Conservation (phyloP, 1,140 invertebrate genomes). For the Drosophila miranda region DNA sequence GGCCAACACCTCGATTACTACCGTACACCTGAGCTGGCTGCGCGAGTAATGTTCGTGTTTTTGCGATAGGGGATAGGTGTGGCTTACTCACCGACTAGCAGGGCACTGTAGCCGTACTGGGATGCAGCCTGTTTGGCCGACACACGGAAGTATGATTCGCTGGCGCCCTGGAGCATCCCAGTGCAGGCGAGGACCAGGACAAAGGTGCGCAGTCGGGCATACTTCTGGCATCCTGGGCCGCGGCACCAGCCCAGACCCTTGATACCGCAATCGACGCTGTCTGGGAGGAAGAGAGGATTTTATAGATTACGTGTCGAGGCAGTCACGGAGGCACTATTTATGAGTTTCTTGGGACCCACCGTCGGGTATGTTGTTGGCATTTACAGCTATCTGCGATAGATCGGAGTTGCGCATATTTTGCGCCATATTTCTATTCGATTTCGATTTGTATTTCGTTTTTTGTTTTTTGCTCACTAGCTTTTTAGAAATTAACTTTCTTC, state of each 20-base stretch:
- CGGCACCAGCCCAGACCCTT: slow-evolving; percentile 83
- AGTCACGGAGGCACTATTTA: no score
- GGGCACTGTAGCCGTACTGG: slow-evolving; percentile 83
- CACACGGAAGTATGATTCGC: slow-evolving; percentile 84
- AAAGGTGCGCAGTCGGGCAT: slow-evolving; percentile 84
- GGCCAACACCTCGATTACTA: slow-evolving; percentile 46
- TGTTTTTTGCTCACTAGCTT: slow-evolving; percentile 20
- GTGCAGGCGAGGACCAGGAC: slow-evolving; percentile 83
- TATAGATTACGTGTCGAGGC: not conserved
- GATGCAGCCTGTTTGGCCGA: slow-evolving; percentile 84
- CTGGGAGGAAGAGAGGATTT: slow-evolving; percentile 38
- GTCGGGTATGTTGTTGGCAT: slow-evolving; percentile 74
- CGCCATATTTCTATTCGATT: slow-evolving; percentile 56
- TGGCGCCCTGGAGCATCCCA: slow-evolving; percentile 84
- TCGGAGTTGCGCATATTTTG: slow-evolving; percentile 66
- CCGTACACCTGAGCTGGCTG: not conserved
- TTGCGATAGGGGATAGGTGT: slow-evolving; percentile 40
- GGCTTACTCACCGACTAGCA: slow-evolving; percentile 83
- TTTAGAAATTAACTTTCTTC: slow-evolving; percentile 10
- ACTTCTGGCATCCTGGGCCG: slow-evolving; percentile 84
- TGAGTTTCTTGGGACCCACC: slow-evolving; percentile 45
- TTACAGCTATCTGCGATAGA: slow-evolving; percentile 73
- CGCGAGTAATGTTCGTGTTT: slow-evolving; percentile 17
- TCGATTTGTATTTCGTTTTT: slow-evolving; percentile 28
- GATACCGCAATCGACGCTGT: slow-evolving; percentile 86